phyloP scores from a whole-genome alignment of 1,140 invertebrate species.

The Venturia canescens region DNA sequence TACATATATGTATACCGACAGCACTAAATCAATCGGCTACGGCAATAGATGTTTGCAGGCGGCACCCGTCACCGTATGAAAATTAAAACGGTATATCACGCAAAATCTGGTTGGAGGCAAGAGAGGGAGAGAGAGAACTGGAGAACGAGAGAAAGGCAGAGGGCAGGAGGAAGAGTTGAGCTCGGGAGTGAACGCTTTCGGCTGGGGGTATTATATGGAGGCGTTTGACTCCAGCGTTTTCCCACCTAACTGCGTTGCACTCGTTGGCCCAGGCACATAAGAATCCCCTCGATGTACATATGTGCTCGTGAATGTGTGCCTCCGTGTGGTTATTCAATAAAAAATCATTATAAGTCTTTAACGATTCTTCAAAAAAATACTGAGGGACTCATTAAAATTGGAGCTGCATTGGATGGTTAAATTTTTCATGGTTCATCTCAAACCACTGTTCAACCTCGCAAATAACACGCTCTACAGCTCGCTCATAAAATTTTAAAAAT shows the following conservation, averaged over 20 bases:
- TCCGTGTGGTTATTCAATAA: no score
- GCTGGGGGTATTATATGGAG: constrained; percentile 27
- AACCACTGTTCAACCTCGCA: no score
- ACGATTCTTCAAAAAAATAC: no score
- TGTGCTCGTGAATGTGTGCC: no score
- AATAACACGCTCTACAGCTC: no score
- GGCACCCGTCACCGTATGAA: constrained; percentile 69
- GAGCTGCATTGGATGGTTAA: no score
- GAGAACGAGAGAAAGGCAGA: background rate
- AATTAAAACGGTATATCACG: constrained; percentile 76
- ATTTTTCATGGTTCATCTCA: no score
- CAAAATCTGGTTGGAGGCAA: constrained; percentile 65
- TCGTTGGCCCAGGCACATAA: background rate
- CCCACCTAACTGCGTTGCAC: background rate
- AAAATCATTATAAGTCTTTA: no score
- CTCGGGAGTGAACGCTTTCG: constrained; percentile 10
- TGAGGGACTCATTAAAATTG: no score
- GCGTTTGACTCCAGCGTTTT: constrained; percentile 9
- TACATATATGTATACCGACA: constrained; percentile 54
- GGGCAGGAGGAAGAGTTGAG: background rate
- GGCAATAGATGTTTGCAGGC: constrained; percentile 68
- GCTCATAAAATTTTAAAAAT: background rate
- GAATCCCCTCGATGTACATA: no score
- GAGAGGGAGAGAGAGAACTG: constrained; percentile 9
- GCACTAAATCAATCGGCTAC: constrained; percentile 69